Conservation (phyloP, 2,113 vertebrate species). For the Cyprinus carpio region DNA sequence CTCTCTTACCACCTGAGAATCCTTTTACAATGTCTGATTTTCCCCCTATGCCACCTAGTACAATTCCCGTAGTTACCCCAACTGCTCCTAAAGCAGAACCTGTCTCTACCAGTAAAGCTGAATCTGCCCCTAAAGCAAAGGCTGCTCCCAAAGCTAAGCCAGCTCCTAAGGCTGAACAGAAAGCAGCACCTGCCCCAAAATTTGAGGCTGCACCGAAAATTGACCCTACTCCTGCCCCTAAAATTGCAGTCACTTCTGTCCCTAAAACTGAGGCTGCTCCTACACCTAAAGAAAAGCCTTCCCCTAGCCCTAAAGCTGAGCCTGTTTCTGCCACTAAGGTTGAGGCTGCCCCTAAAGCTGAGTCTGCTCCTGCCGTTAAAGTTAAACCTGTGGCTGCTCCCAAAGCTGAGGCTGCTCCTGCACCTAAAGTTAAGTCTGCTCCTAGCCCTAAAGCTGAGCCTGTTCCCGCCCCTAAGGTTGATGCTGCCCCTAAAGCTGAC, state of each 20-base stretch:
- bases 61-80: background rate
- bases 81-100: background rate
- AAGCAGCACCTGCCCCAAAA: background rate
- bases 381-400: conserved; percentile 59
- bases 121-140: background rate
- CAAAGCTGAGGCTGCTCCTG: background rate
- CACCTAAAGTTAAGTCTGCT: background rate
- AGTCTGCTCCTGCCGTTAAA: background rate
- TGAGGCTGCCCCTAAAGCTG: background rate
- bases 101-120: background rate
- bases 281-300: background rate
- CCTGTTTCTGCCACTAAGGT: background rate
- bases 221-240: background rate
- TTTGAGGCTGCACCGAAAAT: background rate
- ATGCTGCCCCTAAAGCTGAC: background rate
- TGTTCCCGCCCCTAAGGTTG: background rate
- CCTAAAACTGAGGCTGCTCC: background rate
- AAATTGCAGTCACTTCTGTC: background rate
- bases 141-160: background rate
- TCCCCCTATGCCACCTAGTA: conserved; percentile 59
- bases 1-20: conserved; percentile 88
- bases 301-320: background rate
- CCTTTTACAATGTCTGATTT: conserved; percentile 66
- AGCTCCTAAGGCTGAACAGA: background rate
- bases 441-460: background rate